Evolutionary conservation across 2,113 vertebrate species (phyloP).

Genomic region (Anser brachyrhynchus): DNA sequence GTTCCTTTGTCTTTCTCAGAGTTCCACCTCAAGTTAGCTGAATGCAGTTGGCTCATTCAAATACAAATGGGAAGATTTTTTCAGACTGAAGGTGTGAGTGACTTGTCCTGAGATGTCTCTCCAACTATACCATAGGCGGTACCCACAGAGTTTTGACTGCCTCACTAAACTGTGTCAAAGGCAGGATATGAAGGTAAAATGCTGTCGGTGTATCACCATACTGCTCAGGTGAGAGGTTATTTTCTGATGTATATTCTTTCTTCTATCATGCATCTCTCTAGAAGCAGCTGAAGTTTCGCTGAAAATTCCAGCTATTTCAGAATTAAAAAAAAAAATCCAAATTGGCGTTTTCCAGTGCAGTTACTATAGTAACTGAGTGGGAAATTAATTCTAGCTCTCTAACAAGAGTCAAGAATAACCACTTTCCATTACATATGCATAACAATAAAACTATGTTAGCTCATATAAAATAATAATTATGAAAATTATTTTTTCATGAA

Average conservation of each 20-base stretch:
- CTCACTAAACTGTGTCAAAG: not conserved
- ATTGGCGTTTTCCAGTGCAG: slow-evolving; percentile 21
- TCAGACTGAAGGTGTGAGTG: not conserved
- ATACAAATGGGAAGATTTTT: not conserved
- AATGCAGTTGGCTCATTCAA: not conserved
- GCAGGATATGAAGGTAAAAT: not conserved
- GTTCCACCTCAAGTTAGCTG: not conserved
- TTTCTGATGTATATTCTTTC: not conserved
- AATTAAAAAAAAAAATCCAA: slow-evolving; percentile 46
- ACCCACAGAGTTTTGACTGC: not conserved
- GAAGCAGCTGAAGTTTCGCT: not conserved
- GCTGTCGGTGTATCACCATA: not conserved
- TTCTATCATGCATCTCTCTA: not conserved
- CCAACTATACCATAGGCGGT: not conserved
- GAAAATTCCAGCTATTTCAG: slow-evolving; percentile 28
- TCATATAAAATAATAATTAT: slow-evolving; percentile 66
- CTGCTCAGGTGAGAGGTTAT: not conserved
- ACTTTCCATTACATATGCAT: slow-evolving; percentile 48
- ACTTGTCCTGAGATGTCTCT: no score
- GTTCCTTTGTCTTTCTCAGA: not conserved
- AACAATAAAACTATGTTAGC: slow-evolving; percentile 45
- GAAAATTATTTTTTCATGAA: slow-evolving; percentile 55
- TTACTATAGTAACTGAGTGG: slow-evolving; percentile 59
- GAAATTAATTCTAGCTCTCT: slow-evolving; percentile 59
- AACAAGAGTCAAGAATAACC: slow-evolving; percentile 65